These are phyloP conservation scores for Pangasius mekongensis DNA, from an alignment of 2,797 vertebrate genomes.

Conservation along the genomic window DNA sequence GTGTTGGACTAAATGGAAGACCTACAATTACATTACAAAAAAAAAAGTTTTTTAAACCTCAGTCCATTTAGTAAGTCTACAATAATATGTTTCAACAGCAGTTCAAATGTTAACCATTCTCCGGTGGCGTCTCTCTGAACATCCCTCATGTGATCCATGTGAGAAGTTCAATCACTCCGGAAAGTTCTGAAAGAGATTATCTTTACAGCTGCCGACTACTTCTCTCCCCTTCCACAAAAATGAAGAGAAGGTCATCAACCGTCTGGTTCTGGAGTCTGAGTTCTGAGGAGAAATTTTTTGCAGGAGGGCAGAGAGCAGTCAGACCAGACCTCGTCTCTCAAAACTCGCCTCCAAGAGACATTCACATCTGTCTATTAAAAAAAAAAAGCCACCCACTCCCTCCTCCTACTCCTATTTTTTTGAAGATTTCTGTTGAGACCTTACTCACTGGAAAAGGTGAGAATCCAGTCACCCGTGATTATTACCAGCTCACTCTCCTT, in stretches of 20 bases:
- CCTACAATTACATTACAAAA: not conserved
- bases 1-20: not conserved
- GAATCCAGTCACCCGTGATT: constrained; percentile 75
- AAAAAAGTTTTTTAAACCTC: not conserved
- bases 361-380: constrained; percentile 67
- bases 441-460: constrained; percentile 71
- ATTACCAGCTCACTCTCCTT: constrained; percentile 75
- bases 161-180: constrained; percentile 51
- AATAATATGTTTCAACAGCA: constrained; percentile 32
- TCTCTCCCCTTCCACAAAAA: constrained; percentile 50
- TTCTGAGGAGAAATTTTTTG: constrained; percentile 38
- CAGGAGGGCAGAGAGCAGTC: constrained; percentile 38
- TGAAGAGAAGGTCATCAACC: constrained; percentile 43
- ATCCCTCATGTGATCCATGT: constrained; percentile 41
- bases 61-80: constrained; percentile 4
- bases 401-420: constrained; percentile 49
- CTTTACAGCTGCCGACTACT: constrained; percentile 52
- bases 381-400: constrained; percentile 43
- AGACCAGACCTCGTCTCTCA: constrained; percentile 24
- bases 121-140: constrained; percentile 34
- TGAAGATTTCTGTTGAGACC: constrained; percentile 43
- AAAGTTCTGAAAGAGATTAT: constrained; percentile 54
- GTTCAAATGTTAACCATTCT: constrained; percentile 46
- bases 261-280: constrained; percentile 52
- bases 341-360: constrained; percentile 56